Percentiles rank a stretch among this genome's conserved stretches.
phyloP scores from a whole-genome alignment of 1,140 invertebrate species.

The Drosophila tristis region DNA sequence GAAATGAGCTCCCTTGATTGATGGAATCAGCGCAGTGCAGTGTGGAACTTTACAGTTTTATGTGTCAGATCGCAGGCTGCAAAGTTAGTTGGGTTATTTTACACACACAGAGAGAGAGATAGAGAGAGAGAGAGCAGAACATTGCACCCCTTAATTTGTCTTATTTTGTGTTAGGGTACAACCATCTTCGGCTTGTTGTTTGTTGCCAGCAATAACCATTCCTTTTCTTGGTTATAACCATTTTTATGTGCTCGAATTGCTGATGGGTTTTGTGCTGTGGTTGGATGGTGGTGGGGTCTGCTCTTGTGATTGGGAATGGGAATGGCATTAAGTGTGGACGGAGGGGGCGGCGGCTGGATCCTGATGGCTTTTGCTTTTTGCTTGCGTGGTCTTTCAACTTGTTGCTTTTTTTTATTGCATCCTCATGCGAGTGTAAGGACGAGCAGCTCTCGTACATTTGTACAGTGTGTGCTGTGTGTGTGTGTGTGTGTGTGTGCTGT shows the following conservation, averaged over 20 bases:
- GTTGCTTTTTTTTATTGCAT: constrained; percentile 61
- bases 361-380: constrained; percentile 45
- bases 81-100: too few species aligned
- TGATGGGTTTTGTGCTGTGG: constrained; percentile 58
- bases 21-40: too few species aligned
- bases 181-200: not conserved
- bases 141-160: not conserved
- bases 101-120: too few species aligned
- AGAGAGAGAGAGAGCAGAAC: too few species aligned
- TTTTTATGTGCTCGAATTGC: constrained; percentile 69
- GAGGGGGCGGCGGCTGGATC: not conserved
- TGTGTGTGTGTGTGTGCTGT: constrained; percentile 6
- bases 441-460: constrained; percentile 7
- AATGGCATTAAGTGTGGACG: constrained; percentile 1
- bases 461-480: constrained; percentile 1
- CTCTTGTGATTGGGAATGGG: not conserved
- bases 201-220: not conserved
- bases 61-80: too few species aligned
- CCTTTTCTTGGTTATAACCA: constrained; percentile 55
- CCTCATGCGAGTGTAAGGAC: constrained; percentile 4
- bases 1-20: too few species aligned
- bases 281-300: constrained; percentile 10
- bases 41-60: too few species aligned
- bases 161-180: constrained; percentile 1
- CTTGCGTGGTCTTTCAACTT: constrained; percentile 59